These are phyloP conservation scores for Balearica regulorum DNA, from an alignment of 2,797 vertebrate genomes.

Conservation along the genomic window DNA sequence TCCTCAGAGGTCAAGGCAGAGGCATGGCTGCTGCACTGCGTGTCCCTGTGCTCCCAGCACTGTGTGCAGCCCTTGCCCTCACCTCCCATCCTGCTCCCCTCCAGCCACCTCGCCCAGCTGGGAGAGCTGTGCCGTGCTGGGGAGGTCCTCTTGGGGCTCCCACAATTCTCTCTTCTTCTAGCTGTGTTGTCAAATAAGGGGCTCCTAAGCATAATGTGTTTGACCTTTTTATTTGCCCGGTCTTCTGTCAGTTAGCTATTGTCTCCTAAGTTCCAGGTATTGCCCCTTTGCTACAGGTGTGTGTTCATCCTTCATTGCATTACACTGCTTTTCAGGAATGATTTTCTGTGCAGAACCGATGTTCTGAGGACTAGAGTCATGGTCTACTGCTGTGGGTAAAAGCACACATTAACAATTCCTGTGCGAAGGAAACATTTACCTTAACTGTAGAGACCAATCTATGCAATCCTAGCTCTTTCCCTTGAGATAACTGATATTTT, in stretches of 20 bases:
- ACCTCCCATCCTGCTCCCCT: not conserved
- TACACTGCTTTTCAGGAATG: not conserved
- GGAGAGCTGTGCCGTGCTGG: not conserved
- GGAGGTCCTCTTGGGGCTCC: not conserved
- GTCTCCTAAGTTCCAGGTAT: not conserved
- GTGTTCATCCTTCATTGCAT: not conserved
- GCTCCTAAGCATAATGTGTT: not conserved
- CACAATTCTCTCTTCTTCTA: not conserved
- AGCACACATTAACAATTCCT: not conserved
- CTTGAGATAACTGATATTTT: not conserved
- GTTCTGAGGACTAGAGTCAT: not conserved
- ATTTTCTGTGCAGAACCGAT: not conserved
- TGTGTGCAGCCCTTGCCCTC: not conserved
- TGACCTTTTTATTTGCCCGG: not conserved
- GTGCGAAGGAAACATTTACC: not conserved
- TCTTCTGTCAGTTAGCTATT: not conserved
- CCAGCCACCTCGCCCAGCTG: not conserved
- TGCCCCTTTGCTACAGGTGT: not conserved
- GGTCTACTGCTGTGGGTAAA: not conserved
- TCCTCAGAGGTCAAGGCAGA: not conserved
- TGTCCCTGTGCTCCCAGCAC: not conserved
- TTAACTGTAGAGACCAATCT: not conserved
- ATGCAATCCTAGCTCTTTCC: not conserved
- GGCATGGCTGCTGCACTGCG: not conserved
- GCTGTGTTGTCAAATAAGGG: not conserved